Base-by-base conservation (phyloP, 2,888 invertebrate species). In the Diloba caeruleocephala region DNA sequence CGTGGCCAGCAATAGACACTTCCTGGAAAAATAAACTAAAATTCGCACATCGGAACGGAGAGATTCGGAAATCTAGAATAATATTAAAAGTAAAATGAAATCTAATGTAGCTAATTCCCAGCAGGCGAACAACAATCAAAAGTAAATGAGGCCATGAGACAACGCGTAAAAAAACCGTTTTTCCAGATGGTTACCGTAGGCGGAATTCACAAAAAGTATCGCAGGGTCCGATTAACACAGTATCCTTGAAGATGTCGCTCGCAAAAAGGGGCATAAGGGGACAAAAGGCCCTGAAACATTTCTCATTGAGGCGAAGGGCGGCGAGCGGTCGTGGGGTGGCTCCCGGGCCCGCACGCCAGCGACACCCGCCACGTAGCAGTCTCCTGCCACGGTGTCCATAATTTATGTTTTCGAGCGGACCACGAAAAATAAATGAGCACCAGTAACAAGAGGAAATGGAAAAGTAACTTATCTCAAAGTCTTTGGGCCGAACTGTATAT, bases 201-300 rank as follows among this genome's bases (percentile, higher is more conserved):
- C 76, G 73, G 71, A 76, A 79, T 80, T 84, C 79, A 79, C 81
- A 85, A 87, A 89, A 88, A 88, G 78, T 85, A 87, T 86, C 81
- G 78, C 82, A 71, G 80, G 82, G 82, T 85, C 87, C 89, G 90
- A 90, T 91, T 92, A 92, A 89, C 89, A 90, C 89, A 87, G 90
- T 90, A 92, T 92, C 90, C 92, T 92, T 91, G 89, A 90, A 89
- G 90, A 90, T 82, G 87, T 89, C 90, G 81, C 84, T 84, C 84
- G 81, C 89, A 90, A 91, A 90, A 91, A 88, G 85, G 87, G 87
- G 82, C 86, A 85, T 76, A 81, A 85, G 87, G 85, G 89, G 87
- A 89, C 87, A 89, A 88, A 88, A 84, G 87, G 85, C 81, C 82
- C 88, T 81, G 88, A 86, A 90, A 91, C 90, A 89, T 92, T 91